Base-by-base conservation (phyloP, 2,797 vertebrate species). In the Sebastes hubbsi region DNA sequence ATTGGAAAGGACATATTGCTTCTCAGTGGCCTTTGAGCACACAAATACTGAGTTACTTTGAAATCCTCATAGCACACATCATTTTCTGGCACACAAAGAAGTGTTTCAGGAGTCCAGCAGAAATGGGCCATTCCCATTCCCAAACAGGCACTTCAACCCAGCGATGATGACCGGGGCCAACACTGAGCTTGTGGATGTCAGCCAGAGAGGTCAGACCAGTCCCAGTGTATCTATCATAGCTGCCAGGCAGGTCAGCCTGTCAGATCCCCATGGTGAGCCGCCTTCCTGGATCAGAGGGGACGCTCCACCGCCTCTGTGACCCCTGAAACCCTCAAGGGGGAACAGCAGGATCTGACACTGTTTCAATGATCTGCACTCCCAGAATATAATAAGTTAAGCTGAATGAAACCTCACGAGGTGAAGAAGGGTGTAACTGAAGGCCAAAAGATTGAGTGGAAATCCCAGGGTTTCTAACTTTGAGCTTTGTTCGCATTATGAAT, bases 171-270 rank as follows among this genome's bases (percentile, higher is more conserved):
- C 82, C 36, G 16, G 58, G 82, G 84, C 80, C 89, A 77, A 62
- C 75, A 38, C 34, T 30, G 86, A 88, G 88, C 86, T 38, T 3
- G 84, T 83, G 83, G 86, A 87, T 88, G 92, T 93, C 91, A 92
- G 90, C 91, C 90, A 89, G 89, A 80, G 83, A 87, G 92, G 90
- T 92, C 89, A 75, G 10, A 62, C 27, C 67, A 72, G 91, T 91
- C 90, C 93, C 91, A 83, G 82, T 80, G 91, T 93, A 91, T 95
- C 91, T 84, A 92, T 94, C 94, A 93, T 80, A 82, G 87, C 92
- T 92, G 93, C 94, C 93, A 92, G 88, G 81, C 84, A 72, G 94
- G 94, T 94, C 92, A 88, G 42, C n/a, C 88, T 91, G 91, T 91
- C 93, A 89, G 65, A 67, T 93, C 93, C 92, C 92, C 75, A 55